Base-by-base conservation (phyloP, 1,140 invertebrate species). In the Drosophila biarmipes region DNA sequence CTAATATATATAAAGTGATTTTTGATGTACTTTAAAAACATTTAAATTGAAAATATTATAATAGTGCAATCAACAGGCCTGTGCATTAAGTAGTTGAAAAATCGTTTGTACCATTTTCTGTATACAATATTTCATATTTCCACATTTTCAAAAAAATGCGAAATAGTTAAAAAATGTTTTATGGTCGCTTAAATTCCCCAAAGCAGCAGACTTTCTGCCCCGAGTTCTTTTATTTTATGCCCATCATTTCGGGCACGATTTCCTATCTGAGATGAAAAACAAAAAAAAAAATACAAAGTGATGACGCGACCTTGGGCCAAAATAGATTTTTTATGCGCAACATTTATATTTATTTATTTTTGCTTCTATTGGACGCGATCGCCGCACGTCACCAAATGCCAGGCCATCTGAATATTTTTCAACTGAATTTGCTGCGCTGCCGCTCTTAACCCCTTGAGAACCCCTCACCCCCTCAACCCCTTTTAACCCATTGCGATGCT, bases 251-350 rank as follows among this genome's bases (percentile, higher is more conserved):
- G 10, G 29, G 14, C 58, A 42, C 19, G 27, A 29, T 31, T 53
- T 43, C 53, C 21, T 37, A 27, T 62, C 12, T 14, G 11, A 29
- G 38, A 35, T 38, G 12, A 35, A 10, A 10, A 31, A 3, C 1
- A 73, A 57, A 71, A 58, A 38, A 17, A 37, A 53, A 56, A 51
- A 63, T 49, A 69, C 56, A 75, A 73, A 75, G 68, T 86, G 79
- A 79, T 82, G 82, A 89, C 71, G 71, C 74, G 82, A 87, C 82
- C 82, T 87, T 87, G 82, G 69, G 87, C 82, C 24, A 61, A 87
- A 87, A 87, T 87, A 87, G 82, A 82, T 63, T 79, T 81, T 82
- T 82, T 76, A 73, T 81, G 71, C 78, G 82, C 78, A 54, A 86
- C 69, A 76, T 53, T 59, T 73, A 31, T 49, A 35, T 67, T 35